Base-by-base conservation (phyloP, 2,113 vertebrate species). In the Sitta europaea region DNA sequence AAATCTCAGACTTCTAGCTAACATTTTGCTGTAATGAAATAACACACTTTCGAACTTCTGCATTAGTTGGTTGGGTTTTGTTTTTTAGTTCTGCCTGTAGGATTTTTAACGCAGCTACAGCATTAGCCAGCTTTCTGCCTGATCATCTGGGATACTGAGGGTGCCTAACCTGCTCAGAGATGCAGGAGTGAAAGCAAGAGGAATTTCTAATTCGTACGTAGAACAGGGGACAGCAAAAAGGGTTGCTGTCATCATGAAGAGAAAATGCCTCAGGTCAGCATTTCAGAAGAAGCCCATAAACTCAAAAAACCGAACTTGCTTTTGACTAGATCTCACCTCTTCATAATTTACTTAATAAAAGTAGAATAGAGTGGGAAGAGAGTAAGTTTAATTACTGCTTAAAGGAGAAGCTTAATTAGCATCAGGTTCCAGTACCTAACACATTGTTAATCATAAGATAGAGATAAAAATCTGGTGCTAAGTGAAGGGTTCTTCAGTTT, bases 31-130 rank as follows among this genome's bases (percentile, higher is more conserved):
- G 8, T 40, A 73, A 25, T 73, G 43, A 68, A 80, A 74, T 74
- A n/a, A n/a, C 40, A 54, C 45, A 20, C 3, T 85, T 71, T 24
- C 50, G 3, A 50, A 89, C 23, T 59, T 70, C 33, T 80, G 21
- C 21, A 3, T 54, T 89, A 53, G 11, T 6, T 55, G 10, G 11
- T 55, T 23, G 11, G 27, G 16, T 8, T 45, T 45, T 20, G 17
- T 1, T 45, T 40, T 40, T 27, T 2, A 19, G 9, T 45, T 50
- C 16, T 70, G 4, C 54, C 3, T 35, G 21, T 42, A 31, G 61
- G 10, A 21, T 62, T 18, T 54, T 51, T 93, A 29, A n/a, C 0
- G 1, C 0, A 5, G 10, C 21, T 75, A 25, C 53, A 77, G 31
- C 3, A 24, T 58, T 42, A 58, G 29, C 4, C 27, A 71, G 31